These are phyloP conservation scores for Orthonevra nobilis DNA, from an alignment of 2,888 invertebrate species.

Conservation along the genomic window DNA sequence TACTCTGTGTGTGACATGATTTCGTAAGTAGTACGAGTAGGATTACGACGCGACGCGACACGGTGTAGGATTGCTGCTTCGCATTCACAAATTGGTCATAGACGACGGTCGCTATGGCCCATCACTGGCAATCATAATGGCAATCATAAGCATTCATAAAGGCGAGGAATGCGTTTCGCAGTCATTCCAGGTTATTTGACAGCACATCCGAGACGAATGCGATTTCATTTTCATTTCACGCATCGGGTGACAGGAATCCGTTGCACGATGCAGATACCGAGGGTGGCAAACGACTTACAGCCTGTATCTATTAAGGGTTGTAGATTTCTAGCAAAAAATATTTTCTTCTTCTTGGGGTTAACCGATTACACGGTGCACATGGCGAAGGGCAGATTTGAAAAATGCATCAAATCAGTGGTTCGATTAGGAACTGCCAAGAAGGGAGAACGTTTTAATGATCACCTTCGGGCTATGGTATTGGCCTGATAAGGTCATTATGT, in stretches of 20 bases:
- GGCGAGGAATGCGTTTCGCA: slow-evolving; percentile 58
- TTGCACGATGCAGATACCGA: slow-evolving; percentile 48
- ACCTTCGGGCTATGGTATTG: too few species aligned
- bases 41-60: slow-evolving; percentile 1
- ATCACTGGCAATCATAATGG: slow-evolving; percentile 52
- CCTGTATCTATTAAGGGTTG: too few species aligned
- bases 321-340: slow-evolving; percentile 44
- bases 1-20: slow-evolving; percentile 63
- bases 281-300: background rate
- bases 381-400: too few species aligned
- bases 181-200: slow-evolving; percentile 57
- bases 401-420: too few species aligned
- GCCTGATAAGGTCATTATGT: too few species aligned
- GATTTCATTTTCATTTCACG: slow-evolving; percentile 70
- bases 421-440: too few species aligned
- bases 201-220: slow-evolving; percentile 65
- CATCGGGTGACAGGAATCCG: slow-evolving; percentile 60
- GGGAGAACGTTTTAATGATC: too few species aligned
- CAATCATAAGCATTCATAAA: slow-evolving; percentile 62
- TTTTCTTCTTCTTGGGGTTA: slow-evolving; percentile 47
- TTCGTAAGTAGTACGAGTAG: slow-evolving; percentile 56
- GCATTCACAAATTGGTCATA: slow-evolving; percentile 57
- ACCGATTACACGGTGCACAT: slow-evolving; percentile 65
- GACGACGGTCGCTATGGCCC: slow-evolving; percentile 18
- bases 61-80: slow-evolving; percentile 19